Base-by-base conservation (phyloP, 2,797 vertebrate genomes). In the Spheniscus humboldti region DNA sequence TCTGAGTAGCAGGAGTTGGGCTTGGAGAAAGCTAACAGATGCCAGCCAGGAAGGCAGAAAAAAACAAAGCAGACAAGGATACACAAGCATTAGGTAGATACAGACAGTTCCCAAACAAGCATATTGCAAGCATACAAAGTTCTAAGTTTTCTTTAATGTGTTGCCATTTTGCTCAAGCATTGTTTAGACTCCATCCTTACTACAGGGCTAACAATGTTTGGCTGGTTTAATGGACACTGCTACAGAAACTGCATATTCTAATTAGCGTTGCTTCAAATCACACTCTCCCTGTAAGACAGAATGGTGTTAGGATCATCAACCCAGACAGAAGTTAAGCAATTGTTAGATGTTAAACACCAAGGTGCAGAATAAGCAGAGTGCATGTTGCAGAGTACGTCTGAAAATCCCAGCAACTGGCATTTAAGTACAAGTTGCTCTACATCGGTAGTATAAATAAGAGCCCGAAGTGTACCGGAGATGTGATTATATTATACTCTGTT, bases 11-110 rank as follows among this genome's bases (percentile, higher is more conserved):
- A 97, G 98, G 98, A 97, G 99, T 98, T 98, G 98, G 98, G 97
- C 99, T 99, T 97, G 99, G 98, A 98, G 99, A 99, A 94, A 99
- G 98, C 99, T 99, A 97, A 89, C 48, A 93, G 84, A 94, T 1
- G 33, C 59, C 96, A 97, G 94, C 47, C 96, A 97, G 94, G 83
- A 97, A 79, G 91, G 96, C 94, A 98, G 96, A 86, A 95, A 28
- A 97, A 22, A 96, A 93, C 95, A 96, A 97, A 98, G 95, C 95
- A 98, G 85, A 97, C 48, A 96, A 93, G 92, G 94, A 96, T 17
- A 97, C 87, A 94, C 39, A 90, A 93, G 96, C 81, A 52, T 98
- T 97, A 97, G 96, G 92, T 28, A 89, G 94, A 55, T n/a, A 55
- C 3, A 90, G 76, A 35, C 41, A 45, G 63, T 82, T 83, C 77